Evolutionary conservation across 2,888 invertebrate genomes (phyloP).

Genomic region (Acanthosepion pharaonis): DNA sequence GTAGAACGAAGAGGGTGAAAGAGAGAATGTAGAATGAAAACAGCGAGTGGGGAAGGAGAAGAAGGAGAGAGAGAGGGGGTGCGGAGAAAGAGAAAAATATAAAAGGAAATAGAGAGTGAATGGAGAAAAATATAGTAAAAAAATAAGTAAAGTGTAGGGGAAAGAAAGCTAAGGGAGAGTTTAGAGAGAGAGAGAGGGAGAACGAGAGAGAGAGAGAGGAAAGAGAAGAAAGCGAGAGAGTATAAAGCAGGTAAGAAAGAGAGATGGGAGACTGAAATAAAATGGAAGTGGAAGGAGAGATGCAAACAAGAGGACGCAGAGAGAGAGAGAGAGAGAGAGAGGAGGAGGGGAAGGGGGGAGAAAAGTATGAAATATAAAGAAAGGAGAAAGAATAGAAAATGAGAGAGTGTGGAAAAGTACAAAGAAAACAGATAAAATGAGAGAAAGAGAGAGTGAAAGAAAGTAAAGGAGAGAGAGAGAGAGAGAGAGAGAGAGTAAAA

Average conservation of each 20-base stretch:
- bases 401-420: background rate
- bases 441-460: background rate
- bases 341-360: too few relatives aligned
- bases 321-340: background rate
- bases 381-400: background rate
- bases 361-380: background rate
- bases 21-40: too few relatives aligned
- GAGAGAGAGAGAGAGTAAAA: background rate
- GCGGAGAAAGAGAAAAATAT: too few relatives aligned
- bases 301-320: background rate
- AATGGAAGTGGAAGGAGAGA: too few relatives aligned
- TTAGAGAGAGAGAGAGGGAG: background rate
- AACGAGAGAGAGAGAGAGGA: background rate
- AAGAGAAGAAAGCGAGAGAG: background rate
- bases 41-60: too few relatives aligned
- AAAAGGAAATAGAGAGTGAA: too few relatives aligned
- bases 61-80: too few relatives aligned
- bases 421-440: background rate
- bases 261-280: background rate
- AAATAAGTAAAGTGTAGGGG: too few relatives aligned
- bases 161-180: too few relatives aligned
- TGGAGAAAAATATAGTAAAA: too few relatives aligned
- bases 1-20: too few relatives aligned
- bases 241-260: background rate
- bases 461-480: background rate